Conservation (phyloP, 2,797 vertebrate species). For the Pangasius larnaudii region DNA sequence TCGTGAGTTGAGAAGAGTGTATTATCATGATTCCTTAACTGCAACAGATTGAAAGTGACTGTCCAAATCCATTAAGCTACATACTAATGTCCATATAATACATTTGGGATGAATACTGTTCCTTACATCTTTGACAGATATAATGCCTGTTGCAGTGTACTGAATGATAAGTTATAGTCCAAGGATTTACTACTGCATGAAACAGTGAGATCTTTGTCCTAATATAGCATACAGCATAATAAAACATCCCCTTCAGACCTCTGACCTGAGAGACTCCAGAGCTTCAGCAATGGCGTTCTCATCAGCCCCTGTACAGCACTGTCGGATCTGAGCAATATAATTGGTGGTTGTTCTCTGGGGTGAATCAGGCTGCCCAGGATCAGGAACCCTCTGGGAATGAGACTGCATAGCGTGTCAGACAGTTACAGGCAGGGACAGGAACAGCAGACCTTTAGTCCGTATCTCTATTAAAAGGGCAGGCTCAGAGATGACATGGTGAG, state of each 20-base stretch:
- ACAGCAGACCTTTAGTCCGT: constrained; percentile 1
- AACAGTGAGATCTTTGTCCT: constrained; percentile 27
- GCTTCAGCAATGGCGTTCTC: neutral
- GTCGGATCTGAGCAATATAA: constrained; percentile 61
- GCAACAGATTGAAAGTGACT: neutral
- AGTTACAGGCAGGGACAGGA: constrained; percentile 53
- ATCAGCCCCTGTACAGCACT: neutral
- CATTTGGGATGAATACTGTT: constrained; percentile 4
- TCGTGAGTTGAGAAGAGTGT: neutral
- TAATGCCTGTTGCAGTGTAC: neutral
- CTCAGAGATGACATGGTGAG: constrained; percentile 7
- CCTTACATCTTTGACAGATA: neutral
- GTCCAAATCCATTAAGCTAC: constrained; percentile 3
- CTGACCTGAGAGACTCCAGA: constrained; percentile 12
- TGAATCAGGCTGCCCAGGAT: constrained; percentile 69
- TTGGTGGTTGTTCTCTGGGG: constrained; percentile 72
- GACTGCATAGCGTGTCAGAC: constrained; percentile 66
- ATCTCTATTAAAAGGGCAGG: constrained; percentile 43
- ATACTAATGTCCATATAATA: neutral
- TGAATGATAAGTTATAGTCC: constrained; percentile 5
- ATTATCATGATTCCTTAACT: constrained; percentile 8
- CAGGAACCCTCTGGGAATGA: constrained; percentile 64
- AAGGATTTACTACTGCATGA: constrained; percentile 23
- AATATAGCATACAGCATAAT: constrained; percentile 16
- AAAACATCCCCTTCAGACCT: constrained; percentile 12